Base-by-base conservation (phyloP, 2,797 vertebrate genomes). In the Tragopan temminckii region DNA sequence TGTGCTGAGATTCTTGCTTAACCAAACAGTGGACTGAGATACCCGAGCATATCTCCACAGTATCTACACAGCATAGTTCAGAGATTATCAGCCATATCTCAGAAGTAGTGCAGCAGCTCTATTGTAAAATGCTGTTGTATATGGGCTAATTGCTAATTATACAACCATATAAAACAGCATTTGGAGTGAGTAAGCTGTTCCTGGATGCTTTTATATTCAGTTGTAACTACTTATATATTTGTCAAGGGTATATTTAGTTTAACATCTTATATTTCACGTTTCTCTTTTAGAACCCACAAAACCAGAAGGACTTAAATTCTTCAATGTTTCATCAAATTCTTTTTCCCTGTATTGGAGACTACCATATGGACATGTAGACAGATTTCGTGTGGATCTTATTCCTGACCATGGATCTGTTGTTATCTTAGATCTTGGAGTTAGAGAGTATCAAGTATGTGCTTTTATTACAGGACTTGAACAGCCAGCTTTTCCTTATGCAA, bases 301-400 rank as follows among this genome's bases (percentile, higher is more conserved):
- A 35, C 97, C 97, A 25, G 71, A 97, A 94, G 95, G 90, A 68
- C 74, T 97, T 50, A 85, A 80, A 95, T 94, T 95, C 91, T 96
- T 97, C 91, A 97, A 85, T 80, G 67, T 98, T 95, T 98, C 97
- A 21, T 61, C 97, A 63, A 69, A 93, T 74, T 94, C 90, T 69
- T 98, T 99, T 97, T 98, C 98, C 58, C 86, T 99, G 35, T 94
- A 29, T 58, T 99, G 99, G 98, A 97, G 97, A 90, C 95, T 97
- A 58, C 97, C 97, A 0, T 82, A 85, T 38, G 98, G 98, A 58
- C 97, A 95, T 75, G 98, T 97, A 90, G 98, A 98, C 94, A 94
- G 89, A 95, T 99, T 98, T 98, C 95, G 90, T 25, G 96, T 99
- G 94, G 97, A 92, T 94, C 97, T 98, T 77, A 83, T 92, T 94